These are phyloP conservation scores for Marasmarcha lunaedactyla DNA, from an alignment of 2,888 invertebrate genomes.

Conservation along the genomic window DNA sequence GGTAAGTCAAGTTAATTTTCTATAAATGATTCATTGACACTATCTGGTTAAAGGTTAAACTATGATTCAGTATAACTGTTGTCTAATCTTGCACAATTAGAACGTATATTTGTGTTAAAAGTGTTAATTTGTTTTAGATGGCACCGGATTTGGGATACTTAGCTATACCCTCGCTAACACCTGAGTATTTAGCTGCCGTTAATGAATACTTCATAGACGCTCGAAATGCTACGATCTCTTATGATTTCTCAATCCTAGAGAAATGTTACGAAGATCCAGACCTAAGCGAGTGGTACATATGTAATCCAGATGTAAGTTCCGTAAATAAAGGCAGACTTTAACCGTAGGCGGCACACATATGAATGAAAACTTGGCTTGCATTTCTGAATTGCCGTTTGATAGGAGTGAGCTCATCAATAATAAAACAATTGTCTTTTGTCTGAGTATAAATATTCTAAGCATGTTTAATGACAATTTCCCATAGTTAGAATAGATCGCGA, in stretches of 20 bases:
- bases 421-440: no score
- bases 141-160: conserved; percentile 46
- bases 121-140: conserved; percentile 36
- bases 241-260: conserved; percentile 41
- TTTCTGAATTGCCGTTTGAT: no score
- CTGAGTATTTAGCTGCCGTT: conserved; percentile 44
- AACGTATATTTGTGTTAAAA: no score
- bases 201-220: conserved; percentile 26
- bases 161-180: conserved; percentile 52
- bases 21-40: no score
- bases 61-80: no score
- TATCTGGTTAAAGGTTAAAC: no score
- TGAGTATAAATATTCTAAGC: no score
- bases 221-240: no score
- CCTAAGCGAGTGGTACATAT: conserved; percentile 44
- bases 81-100: no score
- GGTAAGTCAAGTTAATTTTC: conserved; percentile 23
- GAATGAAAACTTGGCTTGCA: not conserved
- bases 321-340: not conserved
- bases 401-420: no score
- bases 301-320: conserved; percentile 37
- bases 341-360: no score
- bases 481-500: not conserved
- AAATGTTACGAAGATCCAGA: conserved; percentile 50
- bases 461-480: not conserved